These are phyloP conservation scores for Troilus luridus DNA, from an alignment of 2,888 invertebrate species.

Conservation along the genomic window DNA sequence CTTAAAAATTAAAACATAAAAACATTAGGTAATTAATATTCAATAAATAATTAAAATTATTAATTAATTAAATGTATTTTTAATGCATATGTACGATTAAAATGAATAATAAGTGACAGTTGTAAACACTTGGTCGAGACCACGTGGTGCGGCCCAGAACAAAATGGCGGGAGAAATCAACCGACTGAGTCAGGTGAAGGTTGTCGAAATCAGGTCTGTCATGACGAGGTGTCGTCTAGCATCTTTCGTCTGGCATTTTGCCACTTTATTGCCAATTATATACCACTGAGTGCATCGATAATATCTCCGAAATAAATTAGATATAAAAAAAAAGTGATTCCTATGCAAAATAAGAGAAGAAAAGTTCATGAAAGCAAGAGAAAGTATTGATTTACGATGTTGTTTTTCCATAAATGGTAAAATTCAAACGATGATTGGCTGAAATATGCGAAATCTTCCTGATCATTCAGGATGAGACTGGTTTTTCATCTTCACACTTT, in stretches of 20 bases:
- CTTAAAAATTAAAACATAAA: no score
- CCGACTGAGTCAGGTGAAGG: background rate
- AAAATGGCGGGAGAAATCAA: constrained; percentile 34
- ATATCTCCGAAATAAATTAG: no score
- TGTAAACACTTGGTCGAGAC: background rate
- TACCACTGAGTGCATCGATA: no score
- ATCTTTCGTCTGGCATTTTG: no score
- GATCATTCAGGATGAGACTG: background rate
- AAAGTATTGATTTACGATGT: constrained; percentile 19
- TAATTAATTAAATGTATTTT: no score
- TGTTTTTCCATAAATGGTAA: background rate
- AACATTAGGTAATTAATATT: no score
- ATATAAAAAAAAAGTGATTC: background rate
- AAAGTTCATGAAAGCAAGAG: background rate
- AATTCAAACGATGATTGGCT: background rate
- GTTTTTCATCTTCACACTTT: background rate
- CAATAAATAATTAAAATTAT: no score
- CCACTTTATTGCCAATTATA: no score
- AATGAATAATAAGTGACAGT: background rate
- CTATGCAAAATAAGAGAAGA: background rate
- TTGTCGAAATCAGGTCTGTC: background rate
- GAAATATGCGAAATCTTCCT: background rate
- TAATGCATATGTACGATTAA: background rate
- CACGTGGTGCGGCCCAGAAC: background rate
- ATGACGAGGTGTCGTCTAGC: background rate